Base-by-base conservation (phyloP, 2,797 vertebrate species). In the Spatula versicolor region DNA sequence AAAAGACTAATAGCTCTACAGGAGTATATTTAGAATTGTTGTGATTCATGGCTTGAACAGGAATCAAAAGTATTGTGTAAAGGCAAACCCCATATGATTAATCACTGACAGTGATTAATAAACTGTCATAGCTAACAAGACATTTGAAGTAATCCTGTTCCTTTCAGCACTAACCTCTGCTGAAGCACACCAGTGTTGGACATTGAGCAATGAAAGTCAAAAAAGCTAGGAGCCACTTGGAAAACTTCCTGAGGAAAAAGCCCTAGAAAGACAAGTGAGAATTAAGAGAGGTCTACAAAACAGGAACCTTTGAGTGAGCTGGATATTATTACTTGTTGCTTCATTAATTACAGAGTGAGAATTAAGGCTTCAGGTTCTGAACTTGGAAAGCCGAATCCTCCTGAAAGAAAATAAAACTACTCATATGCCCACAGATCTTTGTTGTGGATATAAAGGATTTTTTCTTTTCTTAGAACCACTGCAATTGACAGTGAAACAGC, bases 61-160 rank as follows among this genome's bases (percentile, higher is more conserved):
- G 28, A 84, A 59, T 69, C n/a, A 69, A 84, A 92, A 90, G 12
- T 14, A 67, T 82, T 82, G 35, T 64, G 52, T 71, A 88, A 96
- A 84, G 30, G 43, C 43, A 79, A 94, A 74, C 19, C 19, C 11
- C 33, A 33, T 63, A 48, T 0, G 2, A 91, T 83, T 87, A 85
- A 86, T 93, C 63, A 86, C 15, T 9, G 22, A 43, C 28, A 71
- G 52, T 94, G 71, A 88, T 95, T 92, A 96, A 93, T 90, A 86
- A 92, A 64, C 39, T 74, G 71, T 39, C 83, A 93, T 11, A 92
- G 41, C 22, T 67, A 84, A 52, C 5, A 72, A 79, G 28, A 59
- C 43, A 48, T 79, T 88, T 84, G 25, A 88, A 92, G 67, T 48
- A 94, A 95, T 84, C 63, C 35, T 72, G 3, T 19, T 92, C 13